phyloP scores from a whole-genome alignment of 2,888 invertebrate genomes.

The Pammene aurita region DNA sequence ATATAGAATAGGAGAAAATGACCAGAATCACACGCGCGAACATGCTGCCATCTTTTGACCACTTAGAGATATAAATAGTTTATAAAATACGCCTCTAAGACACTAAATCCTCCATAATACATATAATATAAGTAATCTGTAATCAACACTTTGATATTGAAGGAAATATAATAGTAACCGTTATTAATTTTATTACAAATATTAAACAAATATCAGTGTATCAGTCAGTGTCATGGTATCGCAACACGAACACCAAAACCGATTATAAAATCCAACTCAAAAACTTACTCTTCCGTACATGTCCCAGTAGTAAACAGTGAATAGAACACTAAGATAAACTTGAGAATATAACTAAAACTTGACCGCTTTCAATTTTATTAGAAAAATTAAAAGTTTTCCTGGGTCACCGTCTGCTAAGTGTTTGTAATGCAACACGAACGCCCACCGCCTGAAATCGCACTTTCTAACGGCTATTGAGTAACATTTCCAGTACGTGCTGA shows the following conservation, averaged over 20 bases:
- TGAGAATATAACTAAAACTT: neutral
- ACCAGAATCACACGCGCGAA: neutral
- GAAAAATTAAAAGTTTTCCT: slow-evolving; percentile 37
- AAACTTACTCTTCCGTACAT: slow-evolving; percentile 19
- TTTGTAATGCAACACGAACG: slow-evolving; percentile 66
- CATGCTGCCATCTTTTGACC: slow-evolving; percentile 13
- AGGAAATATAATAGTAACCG: neutral
- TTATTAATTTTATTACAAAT: neutral
- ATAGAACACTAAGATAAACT: neutral
- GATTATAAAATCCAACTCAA: neutral
- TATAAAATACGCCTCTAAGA: slow-evolving; percentile 2
- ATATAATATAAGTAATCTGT: neutral
- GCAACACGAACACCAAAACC: neutral
- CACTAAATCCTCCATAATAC: slow-evolving; percentile 5
- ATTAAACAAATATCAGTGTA: too few species aligned
- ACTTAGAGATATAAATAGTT: neutral
- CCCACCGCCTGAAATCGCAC: slow-evolving; percentile 67
- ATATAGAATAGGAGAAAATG: neutral
- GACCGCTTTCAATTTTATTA: slow-evolving; percentile 34
- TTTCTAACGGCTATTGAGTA: slow-evolving; percentile 73
- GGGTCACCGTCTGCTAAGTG: slow-evolving; percentile 47
- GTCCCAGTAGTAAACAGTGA: neutral
- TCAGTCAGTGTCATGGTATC: too few species aligned
- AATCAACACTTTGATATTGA: neutral
- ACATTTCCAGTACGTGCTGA: slow-evolving; percentile 59